These are phyloP conservation scores for Varroa destructor DNA, from an alignment of 1,140 invertebrate species.

Conservation along the genomic window DNA sequence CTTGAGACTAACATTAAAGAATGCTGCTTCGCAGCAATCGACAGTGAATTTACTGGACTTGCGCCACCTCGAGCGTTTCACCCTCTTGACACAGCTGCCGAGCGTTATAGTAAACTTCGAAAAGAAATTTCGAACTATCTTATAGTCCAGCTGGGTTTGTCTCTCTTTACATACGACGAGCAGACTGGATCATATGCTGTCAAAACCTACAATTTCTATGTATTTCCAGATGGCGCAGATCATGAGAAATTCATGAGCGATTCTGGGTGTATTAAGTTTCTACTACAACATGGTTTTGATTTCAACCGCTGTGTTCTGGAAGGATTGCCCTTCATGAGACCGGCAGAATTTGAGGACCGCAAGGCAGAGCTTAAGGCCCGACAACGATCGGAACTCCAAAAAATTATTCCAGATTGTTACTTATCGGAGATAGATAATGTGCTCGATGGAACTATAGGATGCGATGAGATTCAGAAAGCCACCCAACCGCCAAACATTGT, in stretches of 20 bases:
- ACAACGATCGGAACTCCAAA: neutral
- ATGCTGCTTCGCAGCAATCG: constrained; percentile 13
- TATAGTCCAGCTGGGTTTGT: constrained; percentile 12
- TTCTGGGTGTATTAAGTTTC: constrained; percentile 1
- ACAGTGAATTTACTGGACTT: constrained; percentile 18
- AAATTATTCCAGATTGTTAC: neutral
- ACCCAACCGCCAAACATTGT: neutral
- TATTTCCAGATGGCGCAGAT: neutral
- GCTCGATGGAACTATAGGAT: neutral
- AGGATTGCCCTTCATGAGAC: constrained; percentile 5
- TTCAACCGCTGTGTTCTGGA: constrained; percentile 8
- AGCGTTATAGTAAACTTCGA: constrained; percentile 11
- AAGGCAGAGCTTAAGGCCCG: neutral
- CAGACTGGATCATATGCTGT: neutral
- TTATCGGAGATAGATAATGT: neutral
- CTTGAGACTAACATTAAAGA: neutral
- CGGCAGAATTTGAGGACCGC: neutral
- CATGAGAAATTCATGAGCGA: neutral
- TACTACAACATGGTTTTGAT: constrained; percentile 15
- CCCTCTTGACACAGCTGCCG: neutral
- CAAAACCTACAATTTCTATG: constrained; percentile 15
- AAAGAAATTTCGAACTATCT: constrained; percentile 2
- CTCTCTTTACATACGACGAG: neutral
- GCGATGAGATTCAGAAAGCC: neutral
- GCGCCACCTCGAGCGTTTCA: constrained; percentile 7